Percentiles rank a stretch among this genome's conserved stretches.
Evolutionary conservation across 2,888 invertebrate species (phyloP).

Genomic region (Drosophila eohydei): DNA sequence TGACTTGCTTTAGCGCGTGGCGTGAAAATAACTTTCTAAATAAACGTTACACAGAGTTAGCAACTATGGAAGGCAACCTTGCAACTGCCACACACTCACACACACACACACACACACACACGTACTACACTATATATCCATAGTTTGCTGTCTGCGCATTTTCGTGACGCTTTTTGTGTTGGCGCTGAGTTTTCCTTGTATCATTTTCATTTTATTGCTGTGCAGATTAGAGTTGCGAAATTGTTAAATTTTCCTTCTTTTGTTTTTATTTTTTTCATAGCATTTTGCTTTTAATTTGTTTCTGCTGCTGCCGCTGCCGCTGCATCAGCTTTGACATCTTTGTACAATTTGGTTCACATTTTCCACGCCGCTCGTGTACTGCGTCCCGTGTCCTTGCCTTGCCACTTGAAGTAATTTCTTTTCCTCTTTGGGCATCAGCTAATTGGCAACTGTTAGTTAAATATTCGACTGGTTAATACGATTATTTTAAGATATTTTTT

Average conservation of each 20-base stretch:
- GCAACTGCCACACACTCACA: constrained; percentile 15
- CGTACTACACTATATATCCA: constrained; percentile 27
- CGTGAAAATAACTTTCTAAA: constrained; percentile 76
- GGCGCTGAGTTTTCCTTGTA: constrained; percentile 68
- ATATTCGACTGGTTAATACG: constrained; percentile 41
- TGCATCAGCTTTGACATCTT: constrained; percentile 35
- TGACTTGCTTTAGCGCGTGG: constrained; percentile 47
- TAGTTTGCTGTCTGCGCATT: constrained; percentile 65
- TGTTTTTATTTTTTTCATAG: constrained; percentile 13
- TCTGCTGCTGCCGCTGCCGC: constrained; percentile 17
- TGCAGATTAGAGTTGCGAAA: constrained; percentile 77
- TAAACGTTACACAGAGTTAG: constrained; percentile 71
- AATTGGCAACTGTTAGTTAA: constrained; percentile 45
- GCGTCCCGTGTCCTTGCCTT: constrained; percentile 7
- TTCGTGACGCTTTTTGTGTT: constrained; percentile 69
- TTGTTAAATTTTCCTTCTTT: constrained; percentile 75
- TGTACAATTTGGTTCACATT: constrained; percentile 53
- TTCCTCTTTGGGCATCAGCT: constrained; percentile 14
- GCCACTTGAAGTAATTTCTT: background rate
- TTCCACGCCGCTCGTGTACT: constrained; percentile 31
- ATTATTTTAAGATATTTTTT: constrained; percentile 10
- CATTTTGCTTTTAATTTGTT: constrained; percentile 49
- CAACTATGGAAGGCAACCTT: constrained; percentile 56
- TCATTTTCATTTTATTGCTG: constrained; percentile 75
- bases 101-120: constrained; percentile 19